Conservation (phyloP, 1,140 invertebrate species). For the Aphidius gifuensis region DNA sequence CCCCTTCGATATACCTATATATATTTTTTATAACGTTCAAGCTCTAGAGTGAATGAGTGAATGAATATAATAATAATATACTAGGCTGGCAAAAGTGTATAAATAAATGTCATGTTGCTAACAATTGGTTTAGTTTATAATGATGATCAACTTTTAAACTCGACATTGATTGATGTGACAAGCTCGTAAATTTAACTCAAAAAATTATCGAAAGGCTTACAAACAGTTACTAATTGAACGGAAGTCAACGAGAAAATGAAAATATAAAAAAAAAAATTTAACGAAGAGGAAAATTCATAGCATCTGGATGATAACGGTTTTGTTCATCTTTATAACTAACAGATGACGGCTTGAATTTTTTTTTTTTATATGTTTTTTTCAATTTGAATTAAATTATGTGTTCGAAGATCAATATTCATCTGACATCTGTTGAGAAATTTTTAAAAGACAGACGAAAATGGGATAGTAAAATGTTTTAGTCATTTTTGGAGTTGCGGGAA, state of each 20-base stretch:
- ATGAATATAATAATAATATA: too few relatives aligned
- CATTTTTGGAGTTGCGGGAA: too few relatives aligned
- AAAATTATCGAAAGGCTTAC: conserved; percentile 36
- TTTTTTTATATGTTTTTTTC: too few relatives aligned
- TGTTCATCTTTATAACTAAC: conserved; percentile 18
- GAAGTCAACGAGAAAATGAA: conserved; percentile 26
- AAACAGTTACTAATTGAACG: conserved; percentile 32
- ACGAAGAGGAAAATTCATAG: not conserved
- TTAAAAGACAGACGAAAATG: too few relatives aligned
- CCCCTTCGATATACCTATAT: conserved; percentile 17
- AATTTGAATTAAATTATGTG: too few relatives aligned
- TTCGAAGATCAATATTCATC: too few relatives aligned
- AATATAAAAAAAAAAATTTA: conserved; percentile 6
- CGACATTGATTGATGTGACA: conserved; percentile 23
- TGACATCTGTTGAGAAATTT: too few relatives aligned
- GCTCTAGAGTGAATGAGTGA: too few relatives aligned
- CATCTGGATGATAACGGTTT: conserved; percentile 6
- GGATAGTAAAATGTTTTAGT: too few relatives aligned
- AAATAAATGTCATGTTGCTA: conserved; percentile 11
- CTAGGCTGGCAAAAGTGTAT: not conserved
- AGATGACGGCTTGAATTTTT: conserved; percentile 22
- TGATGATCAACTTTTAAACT: too few relatives aligned
- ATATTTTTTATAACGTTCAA: conserved; percentile 8
- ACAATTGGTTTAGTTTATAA: too few relatives aligned
- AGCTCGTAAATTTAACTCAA: not conserved